These are phyloP conservation scores for Drosophila grimshawi DNA, from an alignment of 1,140 invertebrate species.

Conservation along the genomic window DNA sequence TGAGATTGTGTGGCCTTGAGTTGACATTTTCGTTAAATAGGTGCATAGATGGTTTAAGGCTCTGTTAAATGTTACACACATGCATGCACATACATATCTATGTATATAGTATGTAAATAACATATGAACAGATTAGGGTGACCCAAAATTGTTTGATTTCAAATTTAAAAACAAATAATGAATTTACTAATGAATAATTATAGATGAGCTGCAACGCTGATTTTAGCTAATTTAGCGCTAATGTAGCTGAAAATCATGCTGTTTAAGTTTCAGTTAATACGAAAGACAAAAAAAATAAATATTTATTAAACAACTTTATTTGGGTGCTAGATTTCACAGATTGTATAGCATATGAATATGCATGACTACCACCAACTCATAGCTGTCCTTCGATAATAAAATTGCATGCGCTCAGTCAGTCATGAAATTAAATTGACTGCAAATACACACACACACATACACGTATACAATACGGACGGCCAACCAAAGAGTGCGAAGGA, in stretches of 20 bases:
- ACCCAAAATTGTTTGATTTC: too few relatives aligned
- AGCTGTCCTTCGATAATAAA: conserved; percentile 77
- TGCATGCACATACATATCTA: too few relatives aligned
- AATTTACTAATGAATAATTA: not conserved
- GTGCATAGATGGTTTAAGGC: too few relatives aligned
- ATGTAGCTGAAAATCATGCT: too few relatives aligned
- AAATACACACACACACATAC: conserved; percentile 65
- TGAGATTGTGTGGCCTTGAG: conserved; percentile 56
- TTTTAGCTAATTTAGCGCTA: too few relatives aligned
- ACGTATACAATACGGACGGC: conserved; percentile 42
- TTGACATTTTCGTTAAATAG: conserved; percentile 32
- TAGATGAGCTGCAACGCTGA: too few relatives aligned
- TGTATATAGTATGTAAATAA: too few relatives aligned
- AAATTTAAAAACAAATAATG: too few relatives aligned
- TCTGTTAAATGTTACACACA: too few relatives aligned
- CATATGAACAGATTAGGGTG: too few relatives aligned
- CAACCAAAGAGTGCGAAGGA: conserved; percentile 13
- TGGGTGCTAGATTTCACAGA: conserved; percentile 29
- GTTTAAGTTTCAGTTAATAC: too few relatives aligned
- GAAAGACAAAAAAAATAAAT: conserved; percentile 61
- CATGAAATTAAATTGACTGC: conserved; percentile 84
- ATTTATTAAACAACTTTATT: conserved; percentile 71
- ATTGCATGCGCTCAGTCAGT: conserved; percentile 83
- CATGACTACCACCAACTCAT: too few relatives aligned
- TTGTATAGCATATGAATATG: conserved; percentile 51